Conservation (phyloP, 2,113 vertebrate genomes). For the Lichenostomus cassidix region DNA sequence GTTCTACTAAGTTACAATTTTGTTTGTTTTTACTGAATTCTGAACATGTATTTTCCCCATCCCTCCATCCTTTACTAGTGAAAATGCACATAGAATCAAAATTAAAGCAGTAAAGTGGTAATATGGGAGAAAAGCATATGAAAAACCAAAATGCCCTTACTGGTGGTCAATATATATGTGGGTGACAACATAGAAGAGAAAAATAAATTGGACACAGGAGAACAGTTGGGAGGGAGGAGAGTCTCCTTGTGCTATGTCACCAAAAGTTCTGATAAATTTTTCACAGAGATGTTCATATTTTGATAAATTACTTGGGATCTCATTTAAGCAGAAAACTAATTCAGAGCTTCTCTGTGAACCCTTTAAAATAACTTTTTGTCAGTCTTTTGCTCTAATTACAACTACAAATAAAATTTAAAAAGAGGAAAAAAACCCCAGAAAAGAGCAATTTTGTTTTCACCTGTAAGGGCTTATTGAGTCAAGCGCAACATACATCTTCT, state of each 20-base stretch:
- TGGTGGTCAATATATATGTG: background rate
- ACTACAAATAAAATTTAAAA: background rate
- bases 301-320: background rate
- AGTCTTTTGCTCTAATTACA: background rate
- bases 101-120: background rate
- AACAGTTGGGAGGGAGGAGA: background rate
- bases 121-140: background rate
- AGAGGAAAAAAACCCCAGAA: background rate
- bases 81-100: background rate
- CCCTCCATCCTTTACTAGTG: background rate
- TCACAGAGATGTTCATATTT: background rate
- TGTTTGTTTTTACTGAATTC: background rate
- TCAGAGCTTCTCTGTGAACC: background rate
- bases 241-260: background rate
- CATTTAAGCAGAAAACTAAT: background rate
- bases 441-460: background rate
- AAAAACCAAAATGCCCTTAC: background rate
- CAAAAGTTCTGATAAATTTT: background rate
- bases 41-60: background rate
- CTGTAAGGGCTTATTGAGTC: background rate
- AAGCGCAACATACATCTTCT: background rate
- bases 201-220: background rate
- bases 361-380: background rate
- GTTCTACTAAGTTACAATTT: background rate
- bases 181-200: background rate